Base-by-base conservation (phyloP, 37 sponge, comb jelly and placozoan species). In the Aplysina aerophoba region DNA sequence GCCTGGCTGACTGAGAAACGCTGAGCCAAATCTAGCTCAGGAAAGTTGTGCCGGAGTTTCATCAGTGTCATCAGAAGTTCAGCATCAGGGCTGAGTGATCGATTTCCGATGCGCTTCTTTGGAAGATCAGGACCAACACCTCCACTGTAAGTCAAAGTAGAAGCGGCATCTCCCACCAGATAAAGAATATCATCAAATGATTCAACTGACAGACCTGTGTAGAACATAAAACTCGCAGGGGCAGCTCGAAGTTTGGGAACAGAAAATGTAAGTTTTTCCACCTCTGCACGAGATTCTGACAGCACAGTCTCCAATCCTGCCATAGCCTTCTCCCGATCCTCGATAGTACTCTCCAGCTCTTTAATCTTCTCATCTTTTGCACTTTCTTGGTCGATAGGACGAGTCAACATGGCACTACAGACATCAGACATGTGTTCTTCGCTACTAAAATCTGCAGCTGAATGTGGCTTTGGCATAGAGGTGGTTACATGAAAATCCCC, bases 1-100 rank as follows among this genome's bases (percentile, higher is more conserved):
- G 80, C 4, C 57, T 79, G 80, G 15, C 80, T 50, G 13, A 79
- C 80, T 50, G 80, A 79, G 80, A 79, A 79, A 22, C 80, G 25
- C 57, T 79, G 80, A 55, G 56, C 53, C 55, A 79, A 55, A 50
- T 79, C 80, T 25, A 55, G 27, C 56, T 79, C 80, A 53, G 55
- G 80, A 79, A 50, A 79, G 57, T 79, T 79, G 57, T 79, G 80
- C 17, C 80, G 25, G 56, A 79, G 80, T 55, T 79, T 55, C 80
- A 71, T 71, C 73, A 71, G 28, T 31, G 28, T 33, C 73, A 71
- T 28, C 37, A 71, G 73, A 20, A 71, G 73, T 28, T 71, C 73
- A 44, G 73, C 73, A 71, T 71, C 73, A 34, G 36, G 35, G 36
- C 33, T 28, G 28, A 71, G 73, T 35, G 73, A 71, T 71, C 12